phyloP scores from a whole-genome alignment of 2,888 invertebrate genomes.

The Zele albiditarsus region DNA sequence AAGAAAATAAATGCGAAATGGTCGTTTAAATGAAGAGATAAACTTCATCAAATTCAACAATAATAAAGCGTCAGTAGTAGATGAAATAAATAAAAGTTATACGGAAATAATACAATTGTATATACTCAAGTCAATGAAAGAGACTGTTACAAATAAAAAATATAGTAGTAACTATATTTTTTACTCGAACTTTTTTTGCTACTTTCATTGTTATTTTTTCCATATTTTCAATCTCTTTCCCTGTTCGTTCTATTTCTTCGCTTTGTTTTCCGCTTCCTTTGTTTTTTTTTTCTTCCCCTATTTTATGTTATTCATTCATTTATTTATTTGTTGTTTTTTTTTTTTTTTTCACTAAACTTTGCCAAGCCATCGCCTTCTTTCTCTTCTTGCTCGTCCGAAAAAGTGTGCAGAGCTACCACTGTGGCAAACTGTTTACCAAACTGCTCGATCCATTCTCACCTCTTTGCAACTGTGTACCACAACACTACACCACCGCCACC shows the following conservation, averaged over 20 bases:
- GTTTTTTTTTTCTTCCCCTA: background rate
- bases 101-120: background rate
- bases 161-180: background rate
- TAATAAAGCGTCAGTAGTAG: background rate
- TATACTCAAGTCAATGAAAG: background rate
- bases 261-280: background rate
- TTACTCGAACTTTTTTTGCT: too few relatives aligned
- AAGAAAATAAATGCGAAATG: background rate
- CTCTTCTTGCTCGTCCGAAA: slow-evolving; percentile 17
- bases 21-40: background rate
- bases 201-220: too few relatives aligned
- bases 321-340: background rate
- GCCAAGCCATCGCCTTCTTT: background rate
- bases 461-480: slow-evolving; percentile 1
- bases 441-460: slow-evolving; percentile 24
- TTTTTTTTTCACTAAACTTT: slow-evolving; percentile 21
- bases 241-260: background rate
- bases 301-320: background rate
- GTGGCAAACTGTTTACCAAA: slow-evolving; percentile 33
- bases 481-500: background rate
- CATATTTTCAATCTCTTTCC: background rate
- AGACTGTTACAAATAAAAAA: background rate
- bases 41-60: background rate
- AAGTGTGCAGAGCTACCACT: background rate
- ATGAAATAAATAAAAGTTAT: background rate